A percentile compares a stretch with the other conserved stretches of the same genome.
These are phyloP conservation scores for Sylvietta virens DNA, from an alignment of 2,113 vertebrate genomes.

Conservation along the genomic window DNA sequence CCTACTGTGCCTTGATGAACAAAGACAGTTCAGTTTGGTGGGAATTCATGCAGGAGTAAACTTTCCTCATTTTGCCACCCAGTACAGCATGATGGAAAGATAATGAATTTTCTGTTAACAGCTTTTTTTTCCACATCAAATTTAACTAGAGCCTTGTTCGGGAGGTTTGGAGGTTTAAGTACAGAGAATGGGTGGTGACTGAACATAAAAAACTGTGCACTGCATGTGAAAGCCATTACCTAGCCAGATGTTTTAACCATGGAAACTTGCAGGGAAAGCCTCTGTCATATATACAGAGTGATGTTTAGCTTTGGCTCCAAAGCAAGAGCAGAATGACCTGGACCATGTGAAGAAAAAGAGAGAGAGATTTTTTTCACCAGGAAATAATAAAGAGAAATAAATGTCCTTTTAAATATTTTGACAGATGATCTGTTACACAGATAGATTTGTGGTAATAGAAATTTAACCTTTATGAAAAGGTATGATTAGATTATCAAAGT, in stretches of 20 bases:
- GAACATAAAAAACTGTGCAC: not conserved
- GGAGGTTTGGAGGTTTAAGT: not conserved
- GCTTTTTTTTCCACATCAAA: not conserved
- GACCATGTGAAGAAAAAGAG: not conserved
- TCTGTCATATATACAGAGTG: not conserved
- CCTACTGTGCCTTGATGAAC: not conserved
- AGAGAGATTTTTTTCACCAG: not conserved
- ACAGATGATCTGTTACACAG: not conserved
- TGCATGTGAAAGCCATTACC: not conserved
- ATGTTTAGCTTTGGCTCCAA: not conserved
- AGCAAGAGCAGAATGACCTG: not conserved
- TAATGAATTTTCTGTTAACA: not conserved
- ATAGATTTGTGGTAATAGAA: not conserved
- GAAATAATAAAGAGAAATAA: not conserved
- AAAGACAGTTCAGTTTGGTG: not conserved
- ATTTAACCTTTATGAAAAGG: not conserved
- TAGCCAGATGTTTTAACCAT: not conserved
- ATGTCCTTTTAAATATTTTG: not conserved
- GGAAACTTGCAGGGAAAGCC: not conserved
- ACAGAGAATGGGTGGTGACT: not conserved
- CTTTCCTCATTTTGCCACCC: not conserved
- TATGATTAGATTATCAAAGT: not conserved
- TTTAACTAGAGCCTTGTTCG: not conserved
- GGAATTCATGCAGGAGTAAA: not conserved
- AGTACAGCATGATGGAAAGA: not conserved